A percentile compares a stretch with the other conserved stretches of the same genome.
Conservation (phyloP, 2,797 vertebrate species). For the Ispidina lecontei region DNA sequence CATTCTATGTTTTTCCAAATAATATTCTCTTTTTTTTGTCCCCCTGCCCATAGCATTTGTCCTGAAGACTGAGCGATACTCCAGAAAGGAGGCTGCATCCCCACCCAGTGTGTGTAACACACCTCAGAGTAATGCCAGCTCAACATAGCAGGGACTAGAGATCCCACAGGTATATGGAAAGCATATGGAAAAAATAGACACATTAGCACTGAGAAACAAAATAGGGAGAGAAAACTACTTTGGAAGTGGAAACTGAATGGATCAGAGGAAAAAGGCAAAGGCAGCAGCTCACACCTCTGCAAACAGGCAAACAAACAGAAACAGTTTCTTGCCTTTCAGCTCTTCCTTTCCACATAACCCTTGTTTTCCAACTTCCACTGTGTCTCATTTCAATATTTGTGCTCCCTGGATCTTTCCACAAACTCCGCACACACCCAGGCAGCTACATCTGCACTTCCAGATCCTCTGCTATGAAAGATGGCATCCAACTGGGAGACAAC, state of each 20-base stretch:
- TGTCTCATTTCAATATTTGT: neutral
- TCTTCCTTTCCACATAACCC: neutral
- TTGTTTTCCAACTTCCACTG: neutral
- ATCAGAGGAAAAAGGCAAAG: neutral
- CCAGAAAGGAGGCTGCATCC: neutral
- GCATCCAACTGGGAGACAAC: neutral
- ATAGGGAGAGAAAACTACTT: neutral
- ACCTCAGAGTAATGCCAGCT: neutral
- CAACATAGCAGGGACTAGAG: neutral
- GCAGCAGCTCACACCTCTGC: neutral
- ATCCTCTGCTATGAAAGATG: accelerated
- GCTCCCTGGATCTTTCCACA: neutral
- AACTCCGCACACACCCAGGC: neutral
- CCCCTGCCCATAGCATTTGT: neutral
- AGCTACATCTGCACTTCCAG: neutral
- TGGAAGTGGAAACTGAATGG: neutral
- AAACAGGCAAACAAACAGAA: neutral
- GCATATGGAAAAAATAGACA: neutral
- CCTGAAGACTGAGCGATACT: neutral
- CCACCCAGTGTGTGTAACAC: neutral
- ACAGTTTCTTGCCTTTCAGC: neutral
- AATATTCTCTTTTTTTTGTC: neutral
- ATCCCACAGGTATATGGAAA: neutral
- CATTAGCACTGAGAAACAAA: neutral
- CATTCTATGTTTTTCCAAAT: neutral